These are phyloP conservation scores for Enteromius mattozi DNA, from an alignment of 2,797 vertebrate species.

Conservation along the genomic window DNA sequence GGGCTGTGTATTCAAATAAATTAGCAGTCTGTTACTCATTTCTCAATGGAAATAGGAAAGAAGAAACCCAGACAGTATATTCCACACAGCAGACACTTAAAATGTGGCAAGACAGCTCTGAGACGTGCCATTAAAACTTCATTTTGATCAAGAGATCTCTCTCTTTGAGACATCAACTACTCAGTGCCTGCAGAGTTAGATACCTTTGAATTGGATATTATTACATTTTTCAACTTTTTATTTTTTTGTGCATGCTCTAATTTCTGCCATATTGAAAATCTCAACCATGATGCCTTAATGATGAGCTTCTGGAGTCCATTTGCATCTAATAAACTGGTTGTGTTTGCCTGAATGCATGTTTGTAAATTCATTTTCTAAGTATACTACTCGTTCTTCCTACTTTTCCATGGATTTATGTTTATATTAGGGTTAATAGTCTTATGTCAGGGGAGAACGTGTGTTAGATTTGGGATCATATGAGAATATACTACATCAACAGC, in stretches of 20 bases:
- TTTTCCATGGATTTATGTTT: slow-evolving; percentile 5
- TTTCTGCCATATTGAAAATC: slow-evolving; percentile 31
- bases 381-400: neutral
- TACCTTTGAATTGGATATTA: slow-evolving; percentile 55
- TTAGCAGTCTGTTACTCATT: slow-evolving; percentile 49
- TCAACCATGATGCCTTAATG: neutral
- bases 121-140: slow-evolving; percentile 59
- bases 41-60: slow-evolving; percentile 36
- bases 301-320: neutral
- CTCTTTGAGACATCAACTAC: slow-evolving; percentile 59
- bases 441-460: neutral
- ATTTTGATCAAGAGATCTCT: slow-evolving; percentile 58
- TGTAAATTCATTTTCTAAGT: neutral
- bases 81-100: slow-evolving; percentile 23
- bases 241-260: slow-evolving; percentile 8
- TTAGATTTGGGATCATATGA: neutral
- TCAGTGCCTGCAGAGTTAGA: slow-evolving; percentile 50
- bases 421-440: slow-evolving; percentile 6
- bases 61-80: slow-evolving; percentile 27
- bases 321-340: neutral
- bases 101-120: slow-evolving; percentile 41
- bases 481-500: neutral
- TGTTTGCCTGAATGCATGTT: neutral
- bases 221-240: slow-evolving; percentile 45
- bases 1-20: slow-evolving; percentile 52